phyloP scores from a whole-genome alignment of 2,797 vertebrate species.

The Emydoidea blandingii region DNA sequence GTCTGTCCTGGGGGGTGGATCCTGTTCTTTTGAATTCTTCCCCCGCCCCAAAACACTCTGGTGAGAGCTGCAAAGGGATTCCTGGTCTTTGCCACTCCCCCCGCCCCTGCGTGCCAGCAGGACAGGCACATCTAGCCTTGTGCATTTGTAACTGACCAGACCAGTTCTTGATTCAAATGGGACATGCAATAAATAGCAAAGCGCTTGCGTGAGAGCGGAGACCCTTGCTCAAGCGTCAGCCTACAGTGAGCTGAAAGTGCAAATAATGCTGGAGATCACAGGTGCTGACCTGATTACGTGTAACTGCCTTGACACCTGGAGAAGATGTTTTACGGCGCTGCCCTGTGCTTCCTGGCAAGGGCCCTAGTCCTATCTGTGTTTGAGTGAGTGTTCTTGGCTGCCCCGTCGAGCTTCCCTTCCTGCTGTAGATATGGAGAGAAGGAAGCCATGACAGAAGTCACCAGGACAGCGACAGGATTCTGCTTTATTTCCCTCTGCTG shows the following conservation, averaged over 20 bases:
- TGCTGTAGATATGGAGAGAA: not conserved
- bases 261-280: not conserved
- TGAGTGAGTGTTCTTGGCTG: not conserved
- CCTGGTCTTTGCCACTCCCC: not conserved
- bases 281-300: not conserved
- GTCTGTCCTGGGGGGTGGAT: not conserved
- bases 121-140: not conserved
- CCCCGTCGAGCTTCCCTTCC: not conserved
- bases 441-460: not conserved
- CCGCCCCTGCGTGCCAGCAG: accelerated
- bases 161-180: not conserved
- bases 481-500: not conserved
- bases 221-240: not conserved
- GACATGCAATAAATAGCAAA: not conserved
- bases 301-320: not conserved
- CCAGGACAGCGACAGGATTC: not conserved
- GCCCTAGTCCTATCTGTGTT: not conserved
- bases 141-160: not conserved
- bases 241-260: not conserved
- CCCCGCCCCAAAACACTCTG: not conserved
- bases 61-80: not conserved
- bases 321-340: not conserved
- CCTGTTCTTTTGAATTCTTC: not conserved
- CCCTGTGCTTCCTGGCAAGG: not conserved
- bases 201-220: not conserved